Conservation (phyloP, 2,797 vertebrate species). For the Gobio occitaniae region DNA sequence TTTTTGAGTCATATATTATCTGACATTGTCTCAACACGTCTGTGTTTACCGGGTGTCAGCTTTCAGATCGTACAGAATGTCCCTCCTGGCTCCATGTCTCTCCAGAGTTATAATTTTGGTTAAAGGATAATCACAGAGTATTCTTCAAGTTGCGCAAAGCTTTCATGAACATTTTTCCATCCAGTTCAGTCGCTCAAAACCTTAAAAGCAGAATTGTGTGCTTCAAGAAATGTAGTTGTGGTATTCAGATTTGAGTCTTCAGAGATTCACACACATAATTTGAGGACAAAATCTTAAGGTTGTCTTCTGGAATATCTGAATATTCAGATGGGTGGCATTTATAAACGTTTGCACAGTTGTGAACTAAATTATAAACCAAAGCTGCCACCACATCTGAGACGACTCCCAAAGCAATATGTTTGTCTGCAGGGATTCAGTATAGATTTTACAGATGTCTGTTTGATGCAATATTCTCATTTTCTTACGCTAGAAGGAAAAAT, state of each 20-base stretch:
- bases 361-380: constrained; percentile 30
- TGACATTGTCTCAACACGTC: constrained; percentile 14
- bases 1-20: constrained; percentile 17
- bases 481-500: constrained; percentile 7
- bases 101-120: constrained; percentile 63
- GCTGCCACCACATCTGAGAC: constrained; percentile 7
- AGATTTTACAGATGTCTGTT: constrained; percentile 45
- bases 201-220: not conserved
- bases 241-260: not conserved
- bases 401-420: not conserved
- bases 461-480: constrained; percentile 13
- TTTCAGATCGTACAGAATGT: constrained; percentile 48
- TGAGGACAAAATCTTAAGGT: not conserved
- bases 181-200: constrained; percentile 10
- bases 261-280: not conserved
- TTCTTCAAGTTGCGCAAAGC: constrained; percentile 42
- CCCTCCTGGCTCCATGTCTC: constrained; percentile 32
- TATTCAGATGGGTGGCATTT: not conserved
- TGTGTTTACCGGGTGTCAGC: constrained; percentile 34
- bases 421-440: not conserved
- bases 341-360: not conserved
- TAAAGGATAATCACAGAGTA: constrained; percentile 58
- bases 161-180: constrained; percentile 47
- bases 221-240: not conserved
- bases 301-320: not conserved